A percentile compares a stretch with the other conserved stretches of the same genome.
Conservation (phyloP, 1,140 invertebrate genomes). For the Thaumatotibia leucotreta region DNA sequence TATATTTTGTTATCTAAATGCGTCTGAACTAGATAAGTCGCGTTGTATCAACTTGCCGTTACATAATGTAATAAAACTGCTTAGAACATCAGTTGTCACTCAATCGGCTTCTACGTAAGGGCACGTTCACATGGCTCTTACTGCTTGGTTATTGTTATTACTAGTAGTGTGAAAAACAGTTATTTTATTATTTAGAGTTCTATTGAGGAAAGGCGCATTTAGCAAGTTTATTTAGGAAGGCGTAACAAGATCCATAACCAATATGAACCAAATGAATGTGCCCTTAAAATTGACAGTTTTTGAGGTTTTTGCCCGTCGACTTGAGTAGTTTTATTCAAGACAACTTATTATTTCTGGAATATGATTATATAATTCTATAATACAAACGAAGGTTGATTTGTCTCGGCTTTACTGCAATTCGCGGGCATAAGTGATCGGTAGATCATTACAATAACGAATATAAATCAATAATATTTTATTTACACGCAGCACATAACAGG, state of each 20-base stretch:
- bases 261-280: no score
- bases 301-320: not conserved
- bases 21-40: not conserved
- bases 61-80: not conserved
- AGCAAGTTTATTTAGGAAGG: no score
- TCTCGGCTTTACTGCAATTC: not conserved
- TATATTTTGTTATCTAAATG: not conserved
- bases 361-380: not conserved
- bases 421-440: not conserved
- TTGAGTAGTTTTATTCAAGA: not conserved
- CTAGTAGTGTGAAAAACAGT: no score
- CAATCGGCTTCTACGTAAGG: not conserved
- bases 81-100: not conserved
- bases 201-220: no score
- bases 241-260: no score
- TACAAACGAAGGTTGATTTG: not conserved
- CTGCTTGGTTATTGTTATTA: no score
- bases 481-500: slow-evolving; percentile 21
- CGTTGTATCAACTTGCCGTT: not conserved
- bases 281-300: no score
- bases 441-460: not conserved
- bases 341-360: not conserved
- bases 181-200: no score
- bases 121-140: not conserved
- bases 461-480: slow-evolving; percentile 21